These are phyloP conservation scores for Chelmon rostratus DNA, from an alignment of 2,797 vertebrate species.

Conservation along the genomic window DNA sequence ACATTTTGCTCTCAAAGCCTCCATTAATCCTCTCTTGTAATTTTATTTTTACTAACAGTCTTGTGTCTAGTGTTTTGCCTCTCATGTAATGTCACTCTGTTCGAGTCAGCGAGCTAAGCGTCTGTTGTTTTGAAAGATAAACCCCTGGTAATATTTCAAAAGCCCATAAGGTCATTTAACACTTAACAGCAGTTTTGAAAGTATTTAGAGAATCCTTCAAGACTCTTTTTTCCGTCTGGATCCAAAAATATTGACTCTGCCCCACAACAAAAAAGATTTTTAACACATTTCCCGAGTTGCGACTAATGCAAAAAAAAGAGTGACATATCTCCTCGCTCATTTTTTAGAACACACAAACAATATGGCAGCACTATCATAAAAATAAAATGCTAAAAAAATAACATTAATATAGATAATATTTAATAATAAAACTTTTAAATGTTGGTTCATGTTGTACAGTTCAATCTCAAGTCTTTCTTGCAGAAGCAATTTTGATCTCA, in stretches of 20 bases:
- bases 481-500: not conserved
- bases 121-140: not conserved
- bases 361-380: not conserved
- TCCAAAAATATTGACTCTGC: not conserved
- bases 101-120: not conserved
- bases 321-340: not conserved
- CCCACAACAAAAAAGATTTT: not conserved
- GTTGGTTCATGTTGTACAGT: not conserved
- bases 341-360: not conserved
- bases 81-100: not conserved
- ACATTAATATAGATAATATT: not conserved
- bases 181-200: not conserved
- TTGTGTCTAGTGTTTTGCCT: not conserved
- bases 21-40: not conserved
- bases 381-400: not conserved
- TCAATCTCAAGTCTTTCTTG: not conserved
- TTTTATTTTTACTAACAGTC: not conserved
- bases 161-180: not conserved
- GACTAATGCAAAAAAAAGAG: not conserved
- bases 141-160: not conserved
- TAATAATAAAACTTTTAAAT: not conserved
- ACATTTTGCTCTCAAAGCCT: not conserved
- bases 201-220: not conserved
- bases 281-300: not conserved
- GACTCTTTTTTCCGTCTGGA: not conserved